A percentile compares a stretch with the other conserved stretches of the same genome.
Conservation (phyloP, 2,888 invertebrate species). For the Microplitis manilae region DNA sequence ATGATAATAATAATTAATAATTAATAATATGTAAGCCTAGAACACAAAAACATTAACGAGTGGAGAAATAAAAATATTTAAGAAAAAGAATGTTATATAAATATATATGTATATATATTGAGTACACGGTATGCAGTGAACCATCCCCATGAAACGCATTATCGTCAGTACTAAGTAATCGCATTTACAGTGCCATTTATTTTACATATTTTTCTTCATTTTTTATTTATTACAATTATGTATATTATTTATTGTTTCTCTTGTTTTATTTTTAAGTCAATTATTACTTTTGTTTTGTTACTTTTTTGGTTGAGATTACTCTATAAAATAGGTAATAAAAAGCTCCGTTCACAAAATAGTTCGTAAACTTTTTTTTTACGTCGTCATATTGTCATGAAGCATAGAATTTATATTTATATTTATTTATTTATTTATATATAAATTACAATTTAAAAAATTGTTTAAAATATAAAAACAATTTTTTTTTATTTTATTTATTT, state of each 20-base stretch:
- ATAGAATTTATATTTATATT: conserved; percentile 44
- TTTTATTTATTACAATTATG: conserved; percentile 48
- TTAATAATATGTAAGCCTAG: conserved; percentile 34
- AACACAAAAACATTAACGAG: conserved; percentile 33
- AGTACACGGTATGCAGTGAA: conserved; percentile 57
- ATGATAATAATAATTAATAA: conserved; percentile 26
- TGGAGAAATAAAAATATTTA: conserved; percentile 20
- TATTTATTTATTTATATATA: conserved; percentile 18
- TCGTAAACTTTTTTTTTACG: conserved; percentile 59
- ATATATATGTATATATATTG: conserved; percentile 43
- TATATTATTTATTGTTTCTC: conserved; percentile 14
- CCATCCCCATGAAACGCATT: conserved; percentile 56
- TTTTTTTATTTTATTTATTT: neutral
- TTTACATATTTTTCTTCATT: conserved; percentile 44
- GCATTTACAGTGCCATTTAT: conserved; percentile 55
- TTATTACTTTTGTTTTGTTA: conserved; percentile 1
- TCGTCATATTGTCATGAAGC: conserved; percentile 63
- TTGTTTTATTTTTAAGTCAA: conserved; percentile 15
- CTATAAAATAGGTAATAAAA: conserved; percentile 65
- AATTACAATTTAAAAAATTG: neutral
- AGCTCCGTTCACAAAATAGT: conserved; percentile 64
- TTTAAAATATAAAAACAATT: neutral
- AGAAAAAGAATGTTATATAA: conserved; percentile 29
- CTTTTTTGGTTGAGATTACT: conserved; percentile 59
- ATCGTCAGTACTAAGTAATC: conserved; percentile 55